Evolutionary conservation across 2,888 invertebrate genomes (phyloP).

Genomic region (Anaspis maculata): DNA sequence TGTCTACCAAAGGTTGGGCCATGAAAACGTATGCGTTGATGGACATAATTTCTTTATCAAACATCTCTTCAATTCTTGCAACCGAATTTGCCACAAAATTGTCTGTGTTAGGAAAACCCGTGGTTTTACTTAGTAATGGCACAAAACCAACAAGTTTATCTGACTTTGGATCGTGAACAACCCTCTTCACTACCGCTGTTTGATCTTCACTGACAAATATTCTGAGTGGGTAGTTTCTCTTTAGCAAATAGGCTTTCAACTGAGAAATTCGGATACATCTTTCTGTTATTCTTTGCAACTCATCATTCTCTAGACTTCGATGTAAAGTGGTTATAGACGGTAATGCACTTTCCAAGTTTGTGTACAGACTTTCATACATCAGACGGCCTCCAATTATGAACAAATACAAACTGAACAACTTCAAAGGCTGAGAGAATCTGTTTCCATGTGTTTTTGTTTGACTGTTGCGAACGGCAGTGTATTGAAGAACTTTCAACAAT

Average conservation of each 20-base stretch:
- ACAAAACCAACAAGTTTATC: conserved; percentile 11
- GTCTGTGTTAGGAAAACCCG: conserved; percentile 3
- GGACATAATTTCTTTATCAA: neutral
- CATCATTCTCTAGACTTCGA: neutral
- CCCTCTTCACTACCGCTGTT: conserved; percentile 6
- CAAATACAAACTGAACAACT: neutral
- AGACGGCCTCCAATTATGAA: neutral
- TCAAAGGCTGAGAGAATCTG: neutral
- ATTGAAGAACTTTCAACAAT: too few relatives aligned
- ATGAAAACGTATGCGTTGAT: conserved; percentile 1
- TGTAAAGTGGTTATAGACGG: neutral
- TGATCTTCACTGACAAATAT: conserved; percentile 11
- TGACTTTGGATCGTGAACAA: conserved; percentile 6
- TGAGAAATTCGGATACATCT: conserved; percentile 3
- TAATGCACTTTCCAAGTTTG: neutral
- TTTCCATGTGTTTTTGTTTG: neutral
- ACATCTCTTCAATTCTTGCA: neutral
- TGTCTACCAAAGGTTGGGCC: neutral
- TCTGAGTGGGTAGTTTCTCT: conserved; percentile 6
- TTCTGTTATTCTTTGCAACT: neutral
- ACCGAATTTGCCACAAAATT: conserved; percentile 1
- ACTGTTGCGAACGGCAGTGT: neutral
- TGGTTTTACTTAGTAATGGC: conserved; percentile 3
- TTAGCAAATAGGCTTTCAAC: conserved; percentile 2
- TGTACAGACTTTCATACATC: neutral